Evolutionary conservation across 2,888 invertebrate genomes (phyloP), one percentile per base, ranked within the genome.

Genomic region (Candidula unifasciata): DNA sequence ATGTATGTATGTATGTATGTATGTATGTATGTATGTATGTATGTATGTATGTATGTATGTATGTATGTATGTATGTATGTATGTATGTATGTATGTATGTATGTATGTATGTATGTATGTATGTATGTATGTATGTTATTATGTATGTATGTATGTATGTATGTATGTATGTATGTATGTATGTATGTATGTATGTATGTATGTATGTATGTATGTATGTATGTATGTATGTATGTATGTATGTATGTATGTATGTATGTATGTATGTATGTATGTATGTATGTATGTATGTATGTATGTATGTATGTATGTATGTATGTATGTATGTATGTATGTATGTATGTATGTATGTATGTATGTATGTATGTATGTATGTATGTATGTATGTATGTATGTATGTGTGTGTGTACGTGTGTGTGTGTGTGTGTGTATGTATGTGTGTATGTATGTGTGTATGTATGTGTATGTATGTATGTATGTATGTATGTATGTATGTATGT

Each of bases 21-120:
- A 66, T 66, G n/a, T 66, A 66, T 66, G n/a, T 66, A 66, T 66
- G n/a, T 66, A 66, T 66, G n/a, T 44, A 44, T 44, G 44, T 44
- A 21, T 69, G 27, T 81, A 54, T 81, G 73, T 81, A 54, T 73
- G 57, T 81, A 27, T 83, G 77, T 77, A 44, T 83, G 66, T 83
- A 66, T 77, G 66, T 76, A 30, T 77, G 66, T 77, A 66, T 76
- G 44, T 68, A 66, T 66, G n/a, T 66, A 21, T 66, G 27, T 66
- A 66, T 66, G n/a, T 66, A 66, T 66, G n/a, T 66, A 66, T 66
- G n/a, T 66, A 66, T 66, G n/a, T 66, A 66, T 66, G n/a, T 66
- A 66, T 66, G n/a, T 66, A 66, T 66, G n/a, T 66, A 66, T 66
- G n/a, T 66, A 66, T 66, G n/a, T 66, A 66, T 66, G n/a, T 66